These are phyloP conservation scores for Pyrgilauda ruficollis DNA, from an alignment of 2,113 vertebrate species.

Conservation along the genomic window DNA sequence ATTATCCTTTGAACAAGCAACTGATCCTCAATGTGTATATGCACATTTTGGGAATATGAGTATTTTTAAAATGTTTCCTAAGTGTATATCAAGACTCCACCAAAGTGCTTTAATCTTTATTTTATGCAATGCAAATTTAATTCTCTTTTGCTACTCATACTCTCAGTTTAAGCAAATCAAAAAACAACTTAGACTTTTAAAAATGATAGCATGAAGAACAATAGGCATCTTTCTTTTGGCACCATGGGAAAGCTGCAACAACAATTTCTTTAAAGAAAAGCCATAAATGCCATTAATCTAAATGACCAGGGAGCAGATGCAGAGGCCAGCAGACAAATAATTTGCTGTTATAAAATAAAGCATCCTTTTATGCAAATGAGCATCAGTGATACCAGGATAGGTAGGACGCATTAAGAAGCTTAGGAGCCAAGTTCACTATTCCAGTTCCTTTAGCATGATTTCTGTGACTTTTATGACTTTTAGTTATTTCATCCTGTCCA, in stretches of 20 bases:
- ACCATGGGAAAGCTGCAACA: background rate
- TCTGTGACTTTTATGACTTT: background rate
- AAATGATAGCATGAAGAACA: background rate
- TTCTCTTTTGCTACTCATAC: background rate
- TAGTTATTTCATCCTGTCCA: background rate
- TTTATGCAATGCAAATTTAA: slow-evolving; percentile 4
- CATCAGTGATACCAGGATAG: background rate
- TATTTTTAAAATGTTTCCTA: background rate
- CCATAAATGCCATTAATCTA: background rate
- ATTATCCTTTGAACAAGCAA: background rate
- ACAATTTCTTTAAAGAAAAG: background rate
- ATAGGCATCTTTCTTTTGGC: background rate
- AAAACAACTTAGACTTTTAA: background rate
- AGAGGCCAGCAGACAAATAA: background rate
- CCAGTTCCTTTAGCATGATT: background rate
- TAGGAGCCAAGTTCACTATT: background rate
- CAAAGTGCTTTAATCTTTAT: background rate
- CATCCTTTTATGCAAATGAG: background rate
- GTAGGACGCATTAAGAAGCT: background rate
- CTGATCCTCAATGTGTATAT: background rate
- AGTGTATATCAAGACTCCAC: background rate
- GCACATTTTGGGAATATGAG: background rate
- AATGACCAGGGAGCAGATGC: background rate
- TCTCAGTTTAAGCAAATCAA: background rate
- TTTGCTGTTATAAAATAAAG: background rate